These are phyloP conservation scores for Limnephilus marmoratus DNA, from an alignment of 2,888 invertebrate genomes.

Conservation along the genomic window DNA sequence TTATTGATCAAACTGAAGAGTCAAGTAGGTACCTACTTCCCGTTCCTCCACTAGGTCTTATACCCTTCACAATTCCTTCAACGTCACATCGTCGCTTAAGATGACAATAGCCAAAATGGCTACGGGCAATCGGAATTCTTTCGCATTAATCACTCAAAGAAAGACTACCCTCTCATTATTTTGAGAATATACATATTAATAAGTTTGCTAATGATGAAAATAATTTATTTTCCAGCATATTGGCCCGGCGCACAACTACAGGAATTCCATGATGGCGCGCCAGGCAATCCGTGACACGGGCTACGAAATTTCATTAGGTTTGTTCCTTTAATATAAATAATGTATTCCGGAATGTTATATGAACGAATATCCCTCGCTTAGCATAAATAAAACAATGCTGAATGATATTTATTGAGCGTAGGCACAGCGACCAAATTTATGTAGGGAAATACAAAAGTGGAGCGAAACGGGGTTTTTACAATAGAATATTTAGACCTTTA, in stretches of 20 bases:
- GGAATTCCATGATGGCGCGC: constrained; percentile 97
- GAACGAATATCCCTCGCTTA: neutral
- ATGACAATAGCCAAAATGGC: neutral
- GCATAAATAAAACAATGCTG: constrained; percentile 2
- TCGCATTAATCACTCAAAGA: neutral
- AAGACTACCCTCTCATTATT: too few species aligned
- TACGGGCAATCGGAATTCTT: neutral
- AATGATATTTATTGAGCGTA: neutral
- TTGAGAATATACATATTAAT: too few species aligned
- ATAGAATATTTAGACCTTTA: neutral
- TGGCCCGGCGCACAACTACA: constrained; percentile 98
- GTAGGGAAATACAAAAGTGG: neutral
- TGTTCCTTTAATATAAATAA: constrained; percentile 4
- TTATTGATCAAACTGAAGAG: neutral
- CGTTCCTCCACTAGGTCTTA: too few species aligned
- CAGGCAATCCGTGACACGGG: constrained; percentile 99
- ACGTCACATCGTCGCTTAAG: neutral
- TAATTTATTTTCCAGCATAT: constrained; percentile 83
- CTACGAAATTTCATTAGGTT: constrained; percentile 95
- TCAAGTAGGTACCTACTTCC: too few species aligned
- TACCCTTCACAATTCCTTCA: neutral
- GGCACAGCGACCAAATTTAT: neutral
- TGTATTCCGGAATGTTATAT: neutral
- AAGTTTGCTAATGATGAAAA: neutral
- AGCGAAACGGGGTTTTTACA: neutral